phyloP scores from a whole-genome alignment of 2,888 invertebrate species.

The Gymnoscelis rufifasciata region DNA sequence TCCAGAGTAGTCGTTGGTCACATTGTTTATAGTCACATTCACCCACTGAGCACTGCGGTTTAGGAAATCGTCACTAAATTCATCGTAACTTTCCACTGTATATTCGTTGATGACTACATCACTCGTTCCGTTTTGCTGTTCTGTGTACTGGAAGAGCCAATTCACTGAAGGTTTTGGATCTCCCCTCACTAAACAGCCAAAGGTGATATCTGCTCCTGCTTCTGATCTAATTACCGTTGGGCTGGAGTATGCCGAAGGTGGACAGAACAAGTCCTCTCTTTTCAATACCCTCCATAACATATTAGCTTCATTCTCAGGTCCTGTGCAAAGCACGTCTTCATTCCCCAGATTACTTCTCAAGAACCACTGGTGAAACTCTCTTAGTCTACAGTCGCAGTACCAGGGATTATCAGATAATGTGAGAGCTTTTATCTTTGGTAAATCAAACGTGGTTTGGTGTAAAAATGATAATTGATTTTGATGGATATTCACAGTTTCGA shows the following conservation, averaged over 20 bases:
- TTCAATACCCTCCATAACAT: slow-evolving; percentile 87
- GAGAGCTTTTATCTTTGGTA: slow-evolving; percentile 84
- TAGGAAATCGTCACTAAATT: slow-evolving; percentile 59
- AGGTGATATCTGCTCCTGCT: slow-evolving; percentile 88
- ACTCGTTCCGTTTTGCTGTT: slow-evolving; percentile 54
- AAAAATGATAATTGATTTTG: slow-evolving; percentile 87
- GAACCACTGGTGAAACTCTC: slow-evolving; percentile 91
- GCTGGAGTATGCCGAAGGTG: slow-evolving; percentile 82
- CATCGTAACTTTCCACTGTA: slow-evolving; percentile 51
- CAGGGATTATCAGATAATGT: slow-evolving; percentile 91
- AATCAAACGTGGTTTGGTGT: slow-evolving; percentile 66
- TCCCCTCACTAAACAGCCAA: slow-evolving; percentile 88
- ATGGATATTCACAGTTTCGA: slow-evolving; percentile 91
- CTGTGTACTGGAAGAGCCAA: slow-evolving; percentile 86
- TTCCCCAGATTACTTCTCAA: slow-evolving; percentile 87
- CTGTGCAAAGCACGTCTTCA: slow-evolving; percentile 84
- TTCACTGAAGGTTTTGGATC: slow-evolving; percentile 89
- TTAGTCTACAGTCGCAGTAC: slow-evolving; percentile 92
- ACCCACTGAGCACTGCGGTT: slow-evolving; percentile 83
- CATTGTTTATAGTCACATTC: slow-evolving; percentile 89
- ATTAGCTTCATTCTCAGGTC: slow-evolving; percentile 82
- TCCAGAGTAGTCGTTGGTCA: slow-evolving; percentile 89
- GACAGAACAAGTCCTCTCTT: slow-evolving; percentile 88
- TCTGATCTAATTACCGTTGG: slow-evolving; percentile 83
- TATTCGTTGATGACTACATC: slow-evolving; percentile 55